These are phyloP conservation scores for Lasius fuliginosus DNA, from an alignment of 2,888 invertebrate species.

Conservation along the genomic window DNA sequence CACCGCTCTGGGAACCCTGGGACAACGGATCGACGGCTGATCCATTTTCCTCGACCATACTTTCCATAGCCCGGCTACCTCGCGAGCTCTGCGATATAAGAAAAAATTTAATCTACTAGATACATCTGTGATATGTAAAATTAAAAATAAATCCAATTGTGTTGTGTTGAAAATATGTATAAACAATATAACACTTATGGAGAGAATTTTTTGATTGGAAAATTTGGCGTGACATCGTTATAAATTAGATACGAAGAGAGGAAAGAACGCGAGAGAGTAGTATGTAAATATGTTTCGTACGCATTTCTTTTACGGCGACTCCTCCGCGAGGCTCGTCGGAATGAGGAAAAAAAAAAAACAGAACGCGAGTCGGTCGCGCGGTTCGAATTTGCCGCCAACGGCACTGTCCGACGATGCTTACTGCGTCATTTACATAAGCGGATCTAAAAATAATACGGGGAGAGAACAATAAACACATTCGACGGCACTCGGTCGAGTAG, in stretches of 20 bases:
- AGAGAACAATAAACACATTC: slow-evolving; percentile 76
- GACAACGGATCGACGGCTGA: slow-evolving; percentile 88
- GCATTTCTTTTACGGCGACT: background rate
- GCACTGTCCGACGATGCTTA: slow-evolving; percentile 70
- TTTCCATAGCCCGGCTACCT: slow-evolving; percentile 91
- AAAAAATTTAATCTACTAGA: background rate
- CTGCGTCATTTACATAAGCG: slow-evolving; percentile 84
- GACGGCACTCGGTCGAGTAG: slow-evolving; percentile 56
- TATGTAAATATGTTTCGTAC: background rate
- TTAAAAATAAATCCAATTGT: background rate
- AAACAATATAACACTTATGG: background rate
- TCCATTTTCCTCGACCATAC: slow-evolving; percentile 97
- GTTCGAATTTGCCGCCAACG: slow-evolving; percentile 78
- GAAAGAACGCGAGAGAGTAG: background rate
- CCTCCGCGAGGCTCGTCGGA: background rate
- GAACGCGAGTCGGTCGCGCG: background rate
- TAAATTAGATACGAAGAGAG: background rate
- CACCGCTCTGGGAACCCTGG: slow-evolving; percentile 87
- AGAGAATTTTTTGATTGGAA: background rate
- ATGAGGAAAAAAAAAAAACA: background rate
- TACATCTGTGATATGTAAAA: background rate
- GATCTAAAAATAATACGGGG: slow-evolving; percentile 81
- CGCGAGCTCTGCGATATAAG: slow-evolving; percentile 89
- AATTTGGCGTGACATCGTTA: background rate
- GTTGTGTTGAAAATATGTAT: background rate